Evolutionary conservation across 1,140 invertebrate species (phyloP), one percentile per base, ranked within the genome.

Genomic region (Caenorhabditis latens): DNA sequence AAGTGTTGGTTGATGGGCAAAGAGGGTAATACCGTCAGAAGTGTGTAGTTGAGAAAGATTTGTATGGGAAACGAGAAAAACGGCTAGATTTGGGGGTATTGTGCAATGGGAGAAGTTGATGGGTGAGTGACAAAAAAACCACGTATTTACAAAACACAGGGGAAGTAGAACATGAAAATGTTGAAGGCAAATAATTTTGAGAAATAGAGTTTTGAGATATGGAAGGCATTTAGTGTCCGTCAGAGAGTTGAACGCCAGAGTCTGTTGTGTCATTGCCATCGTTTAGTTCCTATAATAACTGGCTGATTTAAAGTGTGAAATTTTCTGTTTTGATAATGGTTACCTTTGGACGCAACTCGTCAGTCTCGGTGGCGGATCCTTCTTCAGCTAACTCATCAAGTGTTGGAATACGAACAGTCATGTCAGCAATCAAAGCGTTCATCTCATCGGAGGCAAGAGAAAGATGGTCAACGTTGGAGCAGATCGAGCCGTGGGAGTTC

Each of bases 401-500:
- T 9, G 87, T 82, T 40, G 84, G 84, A 5, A 88, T 75, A 19
- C 84, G 71, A 14, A 88, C 57, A n/a, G 88, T 91, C 40, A 92
- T 85, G 42, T 91, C 91, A 21, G 90, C 91, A 24, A 92, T 85
- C 11, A 92, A 88, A n/a, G 91, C 91, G 9, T 89, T 86, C 90
- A 92, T 92, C 42, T 92, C 91, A 53, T 92, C 91, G 7, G 90
- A 92, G 3, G 89, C 86, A 14, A 92, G 75, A 5, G 90, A 90
- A 16, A 86, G 88, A 40, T 87, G 88, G 79, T 92, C 91, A 9
- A 79, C 91, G 61, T 88, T 87, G 1, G 84, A 87, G 53, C 86
- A 84, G 40, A 83, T 48, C 14, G 85, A 86, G 16, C 53, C 87
- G 55, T 86, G 75, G 4, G 87, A 84, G 32, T 88, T 84, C 88